Evolutionary conservation across 2,888 invertebrate genomes (phyloP).

Genomic region (Amphipoea lucens): DNA sequence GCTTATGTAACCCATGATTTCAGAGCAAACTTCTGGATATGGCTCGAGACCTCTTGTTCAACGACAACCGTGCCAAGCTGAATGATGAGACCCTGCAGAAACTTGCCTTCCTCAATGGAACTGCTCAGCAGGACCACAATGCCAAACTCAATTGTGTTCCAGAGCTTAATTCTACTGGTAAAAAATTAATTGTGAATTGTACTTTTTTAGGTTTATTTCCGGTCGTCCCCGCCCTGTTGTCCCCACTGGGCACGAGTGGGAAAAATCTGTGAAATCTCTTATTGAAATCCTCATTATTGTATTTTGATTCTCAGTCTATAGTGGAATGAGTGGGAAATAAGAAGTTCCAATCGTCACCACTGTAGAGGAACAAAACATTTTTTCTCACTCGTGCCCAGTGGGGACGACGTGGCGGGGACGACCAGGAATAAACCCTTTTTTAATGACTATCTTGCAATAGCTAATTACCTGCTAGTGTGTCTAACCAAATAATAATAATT

Average conservation of each 20-base stretch:
- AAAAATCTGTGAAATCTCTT: too few relatives aligned
- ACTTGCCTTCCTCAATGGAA: slow-evolving; percentile 93
- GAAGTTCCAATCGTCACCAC: too few relatives aligned
- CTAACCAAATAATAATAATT: too few relatives aligned
- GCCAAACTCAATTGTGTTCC: slow-evolving; percentile 91
- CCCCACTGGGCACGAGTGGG: too few relatives aligned
- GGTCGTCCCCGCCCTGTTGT: too few relatives aligned
- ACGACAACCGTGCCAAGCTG: slow-evolving; percentile 92
- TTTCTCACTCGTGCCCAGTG: too few relatives aligned
- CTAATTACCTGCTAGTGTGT: too few relatives aligned
- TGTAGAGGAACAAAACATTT: too few relatives aligned
- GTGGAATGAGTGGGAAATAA: too few relatives aligned
- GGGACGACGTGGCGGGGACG: too few relatives aligned
- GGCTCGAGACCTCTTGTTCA: slow-evolving; percentile 93
- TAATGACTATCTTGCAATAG: background rate
- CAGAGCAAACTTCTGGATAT: slow-evolving; percentile 93
- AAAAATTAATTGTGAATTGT: slow-evolving; percentile 25
- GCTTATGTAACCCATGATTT: slow-evolving; percentile 31
- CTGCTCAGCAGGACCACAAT: slow-evolving; percentile 90
- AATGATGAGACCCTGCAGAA: slow-evolving; percentile 95
- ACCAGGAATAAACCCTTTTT: background rate
- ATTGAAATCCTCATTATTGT: too few relatives aligned
- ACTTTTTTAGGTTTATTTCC: background rate
- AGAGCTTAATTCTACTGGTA: slow-evolving; percentile 95
- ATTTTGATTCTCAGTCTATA: too few relatives aligned